These are phyloP conservation scores for Rhyacichthys aspro DNA, from an alignment of 2,797 vertebrate genomes.

Conservation along the genomic window DNA sequence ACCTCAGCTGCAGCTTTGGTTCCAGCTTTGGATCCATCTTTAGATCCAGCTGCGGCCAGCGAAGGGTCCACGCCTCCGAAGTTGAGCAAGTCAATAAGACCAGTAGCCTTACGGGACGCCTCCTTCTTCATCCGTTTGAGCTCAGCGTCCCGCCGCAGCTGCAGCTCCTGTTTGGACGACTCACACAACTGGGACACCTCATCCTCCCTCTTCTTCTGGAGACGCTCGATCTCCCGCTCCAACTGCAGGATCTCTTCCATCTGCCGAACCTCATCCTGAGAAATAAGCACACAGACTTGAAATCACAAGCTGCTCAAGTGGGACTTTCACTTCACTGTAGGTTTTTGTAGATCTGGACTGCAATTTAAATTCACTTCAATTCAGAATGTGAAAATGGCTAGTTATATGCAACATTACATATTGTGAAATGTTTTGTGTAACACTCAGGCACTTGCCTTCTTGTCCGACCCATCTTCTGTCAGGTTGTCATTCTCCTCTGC, in stretches of 20 bases:
- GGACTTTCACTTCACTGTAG: neutral
- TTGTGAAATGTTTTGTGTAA: too few species aligned
- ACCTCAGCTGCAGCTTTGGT: slow-evolving; percentile 39
- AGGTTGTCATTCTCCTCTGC: slow-evolving; percentile 55
- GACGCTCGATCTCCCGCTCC: slow-evolving; percentile 90
- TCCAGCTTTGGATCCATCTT: slow-evolving; percentile 41
- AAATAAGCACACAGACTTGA: neutral
- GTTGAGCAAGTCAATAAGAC: slow-evolving; percentile 88
- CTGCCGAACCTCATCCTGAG: slow-evolving; percentile 82
- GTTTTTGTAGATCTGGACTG: too few species aligned
- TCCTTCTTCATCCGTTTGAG: slow-evolving; percentile 90
- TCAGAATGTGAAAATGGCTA: too few species aligned
- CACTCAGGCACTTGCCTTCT: slow-evolving; percentile 47
- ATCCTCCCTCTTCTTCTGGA: slow-evolving; percentile 89
- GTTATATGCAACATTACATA: too few species aligned
- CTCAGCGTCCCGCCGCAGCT: slow-evolving; percentile 87
- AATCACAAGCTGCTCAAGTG: neutral
- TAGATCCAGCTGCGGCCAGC: slow-evolving; percentile 27
- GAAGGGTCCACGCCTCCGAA: slow-evolving; percentile 82
- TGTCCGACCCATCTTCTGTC: slow-evolving; percentile 14
- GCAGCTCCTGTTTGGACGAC: slow-evolving; percentile 86
- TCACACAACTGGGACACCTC: slow-evolving; percentile 88
- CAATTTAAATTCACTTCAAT: too few species aligned
- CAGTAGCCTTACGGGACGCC: slow-evolving; percentile 89
- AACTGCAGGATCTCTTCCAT: slow-evolving; percentile 93